Percentiles rank a stretch among this genome's conserved stretches.
phyloP scores from a whole-genome alignment of 2,113 vertebrate species.

The Halichoeres trimaculatus region DNA sequence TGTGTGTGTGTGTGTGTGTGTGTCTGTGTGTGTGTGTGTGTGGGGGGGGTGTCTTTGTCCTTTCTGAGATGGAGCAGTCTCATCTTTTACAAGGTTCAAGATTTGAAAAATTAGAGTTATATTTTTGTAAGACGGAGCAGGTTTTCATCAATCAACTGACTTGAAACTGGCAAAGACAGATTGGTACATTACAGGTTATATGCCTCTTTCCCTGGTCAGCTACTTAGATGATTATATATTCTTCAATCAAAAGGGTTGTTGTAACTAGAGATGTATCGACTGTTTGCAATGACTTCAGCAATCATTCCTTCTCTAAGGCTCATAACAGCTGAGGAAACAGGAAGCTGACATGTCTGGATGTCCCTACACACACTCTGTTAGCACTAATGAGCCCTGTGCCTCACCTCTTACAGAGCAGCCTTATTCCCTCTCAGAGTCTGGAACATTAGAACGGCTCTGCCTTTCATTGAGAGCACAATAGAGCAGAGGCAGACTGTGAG shows the following conservation, averaged over 20 bases:
- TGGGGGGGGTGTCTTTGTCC: background rate
- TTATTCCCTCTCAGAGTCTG: constrained; percentile 34
- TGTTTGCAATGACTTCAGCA: background rate
- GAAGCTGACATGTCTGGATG: background rate
- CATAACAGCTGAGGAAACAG: background rate
- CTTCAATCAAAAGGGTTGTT: background rate
- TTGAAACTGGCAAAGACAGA: background rate
- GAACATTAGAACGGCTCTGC: constrained; percentile 35
- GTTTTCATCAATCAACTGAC: background rate
- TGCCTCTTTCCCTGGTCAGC: too few species aligned
- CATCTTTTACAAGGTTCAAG: background rate
- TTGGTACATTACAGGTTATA: background rate
- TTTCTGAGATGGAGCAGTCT: background rate
- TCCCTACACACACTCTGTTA: constrained; percentile 19
- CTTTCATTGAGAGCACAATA: constrained; percentile 55
- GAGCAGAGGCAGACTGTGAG: constrained; percentile 19
- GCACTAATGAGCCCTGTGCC: constrained; percentile 42
- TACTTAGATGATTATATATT: too few species aligned
- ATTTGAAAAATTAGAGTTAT: background rate
- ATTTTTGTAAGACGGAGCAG: background rate
- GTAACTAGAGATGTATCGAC: background rate
- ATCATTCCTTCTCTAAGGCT: background rate
- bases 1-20: too few species aligned
- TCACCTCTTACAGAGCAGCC: constrained; percentile 19
- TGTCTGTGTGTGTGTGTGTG: too few species aligned